Conservation (phyloP, 2,113 vertebrate genomes). For the Hypomesus transpacificus region DNA sequence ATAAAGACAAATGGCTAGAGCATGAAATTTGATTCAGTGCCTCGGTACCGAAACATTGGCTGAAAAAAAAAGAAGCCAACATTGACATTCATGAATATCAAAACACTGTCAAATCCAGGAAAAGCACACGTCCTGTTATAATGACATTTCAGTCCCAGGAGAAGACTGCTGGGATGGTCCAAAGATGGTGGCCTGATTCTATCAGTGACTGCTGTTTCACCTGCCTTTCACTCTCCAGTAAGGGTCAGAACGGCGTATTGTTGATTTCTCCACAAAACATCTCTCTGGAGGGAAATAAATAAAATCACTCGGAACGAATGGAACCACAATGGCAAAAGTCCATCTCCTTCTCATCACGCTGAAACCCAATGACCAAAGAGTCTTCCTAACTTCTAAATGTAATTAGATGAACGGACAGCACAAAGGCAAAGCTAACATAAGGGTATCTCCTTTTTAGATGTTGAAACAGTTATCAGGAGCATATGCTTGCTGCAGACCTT, state of each 20-base stretch:
- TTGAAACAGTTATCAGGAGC: constrained; percentile 58
- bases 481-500: constrained; percentile 71
- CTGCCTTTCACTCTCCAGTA: constrained; percentile 13
- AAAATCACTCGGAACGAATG: not conserved
- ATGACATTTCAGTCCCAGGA: constrained; percentile 51
- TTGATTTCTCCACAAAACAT: no score
- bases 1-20: constrained; percentile 75
- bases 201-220: constrained; percentile 43
- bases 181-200: constrained; percentile 39
- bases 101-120: constrained; percentile 62
- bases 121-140: constrained; percentile 51
- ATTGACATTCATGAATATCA: constrained; percentile 65
- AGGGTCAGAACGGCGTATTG: no score
- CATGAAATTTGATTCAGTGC: constrained; percentile 73
- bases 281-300: no score
- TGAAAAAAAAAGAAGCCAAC: constrained; percentile 49
- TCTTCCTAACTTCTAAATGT: not conserved
- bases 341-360: not conserved
- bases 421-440: constrained; percentile 9
- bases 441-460: constrained; percentile 50
- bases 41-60: constrained; percentile 58
- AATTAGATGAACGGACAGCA: constrained; percentile 8
- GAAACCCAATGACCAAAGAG: not conserved
- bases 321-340: not conserved
- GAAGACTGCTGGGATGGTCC: constrained; percentile 15